Evolutionary conservation across 2,888 invertebrate genomes (phyloP).

Genomic region (Unio delphinus): DNA sequence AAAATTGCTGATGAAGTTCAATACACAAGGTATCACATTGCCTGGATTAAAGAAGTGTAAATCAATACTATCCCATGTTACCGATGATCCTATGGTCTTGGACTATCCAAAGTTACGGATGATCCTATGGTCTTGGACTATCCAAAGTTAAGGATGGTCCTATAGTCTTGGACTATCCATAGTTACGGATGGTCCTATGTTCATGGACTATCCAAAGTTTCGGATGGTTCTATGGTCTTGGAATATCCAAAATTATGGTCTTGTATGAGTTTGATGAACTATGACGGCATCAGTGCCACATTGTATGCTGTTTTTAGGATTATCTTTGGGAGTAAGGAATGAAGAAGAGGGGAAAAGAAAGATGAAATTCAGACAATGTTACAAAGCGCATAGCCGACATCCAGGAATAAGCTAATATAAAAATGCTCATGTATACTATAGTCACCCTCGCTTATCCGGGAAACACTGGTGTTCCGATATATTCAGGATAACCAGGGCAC

Average conservation of each 20-base stretch:
- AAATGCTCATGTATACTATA: too few relatives aligned
- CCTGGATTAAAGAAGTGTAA: constrained; percentile 38
- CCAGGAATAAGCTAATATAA: too few relatives aligned
- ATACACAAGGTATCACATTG: constrained; percentile 21
- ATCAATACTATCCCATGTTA: constrained; percentile 46
- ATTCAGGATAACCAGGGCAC: too few relatives aligned
- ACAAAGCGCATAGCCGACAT: too few relatives aligned
- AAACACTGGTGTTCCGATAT: too few relatives aligned
- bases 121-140: constrained; percentile 64
- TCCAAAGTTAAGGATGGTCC: constrained; percentile 57
- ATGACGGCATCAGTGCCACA: constrained; percentile 57
- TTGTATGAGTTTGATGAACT: constrained; percentile 58
- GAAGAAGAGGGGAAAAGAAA: constrained; percentile 35
- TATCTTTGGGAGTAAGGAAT: constrained; percentile 49
- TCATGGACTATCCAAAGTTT: constrained; percentile 40
- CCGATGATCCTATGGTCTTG: constrained; percentile 59
- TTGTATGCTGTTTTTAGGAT: constrained; percentile 61
- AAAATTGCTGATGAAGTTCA: constrained; percentile 44
- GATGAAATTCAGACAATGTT: too few relatives aligned
- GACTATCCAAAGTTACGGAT: constrained; percentile 52
- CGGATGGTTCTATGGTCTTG: constrained; percentile 64
- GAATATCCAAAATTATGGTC: constrained; percentile 7
- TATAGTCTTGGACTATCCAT: constrained; percentile 61
- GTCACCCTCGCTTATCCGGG: too few relatives aligned
- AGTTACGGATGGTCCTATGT: constrained; percentile 62